These are phyloP conservation scores for Oreochromis tanganicae DNA, from an alignment of 2,113 vertebrate species.

Conservation along the genomic window DNA sequence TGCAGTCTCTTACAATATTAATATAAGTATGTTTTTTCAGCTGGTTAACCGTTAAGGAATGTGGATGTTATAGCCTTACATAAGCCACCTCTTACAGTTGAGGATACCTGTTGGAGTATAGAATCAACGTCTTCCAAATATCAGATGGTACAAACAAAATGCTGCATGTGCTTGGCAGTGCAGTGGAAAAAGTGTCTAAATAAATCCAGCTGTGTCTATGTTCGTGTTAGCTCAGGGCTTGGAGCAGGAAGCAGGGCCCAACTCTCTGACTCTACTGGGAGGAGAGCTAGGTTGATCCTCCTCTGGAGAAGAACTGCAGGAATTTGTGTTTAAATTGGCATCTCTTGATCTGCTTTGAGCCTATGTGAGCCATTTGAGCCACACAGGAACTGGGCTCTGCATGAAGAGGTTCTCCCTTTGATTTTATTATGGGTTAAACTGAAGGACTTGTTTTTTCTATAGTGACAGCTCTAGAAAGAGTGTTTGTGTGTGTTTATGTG, in stretches of 20 bases:
- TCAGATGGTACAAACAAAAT: neutral
- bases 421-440: neutral
- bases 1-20: neutral
- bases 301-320: neutral
- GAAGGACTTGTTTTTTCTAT: neutral
- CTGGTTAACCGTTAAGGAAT: neutral
- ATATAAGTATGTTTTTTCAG: neutral
- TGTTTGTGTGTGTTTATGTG: neutral
- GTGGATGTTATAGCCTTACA: neutral
- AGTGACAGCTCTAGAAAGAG: neutral
- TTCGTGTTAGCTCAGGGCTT: neutral
- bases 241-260: conserved; percentile 35
- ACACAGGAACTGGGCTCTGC: neutral
- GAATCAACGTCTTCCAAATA: neutral
- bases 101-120: neutral
- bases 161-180: neutral
- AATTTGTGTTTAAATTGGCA: neutral
- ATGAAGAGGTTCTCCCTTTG: neutral
- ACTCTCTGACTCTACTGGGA: conserved; percentile 16
- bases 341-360: neutral
- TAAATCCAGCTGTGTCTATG: conserved; percentile 25
- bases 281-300: neutral
- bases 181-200: conserved; percentile 8
- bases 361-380: neutral
- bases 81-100: neutral